Base-by-base conservation (phyloP, 2,113 vertebrate species). In the Thalassarche chlororhynchos region DNA sequence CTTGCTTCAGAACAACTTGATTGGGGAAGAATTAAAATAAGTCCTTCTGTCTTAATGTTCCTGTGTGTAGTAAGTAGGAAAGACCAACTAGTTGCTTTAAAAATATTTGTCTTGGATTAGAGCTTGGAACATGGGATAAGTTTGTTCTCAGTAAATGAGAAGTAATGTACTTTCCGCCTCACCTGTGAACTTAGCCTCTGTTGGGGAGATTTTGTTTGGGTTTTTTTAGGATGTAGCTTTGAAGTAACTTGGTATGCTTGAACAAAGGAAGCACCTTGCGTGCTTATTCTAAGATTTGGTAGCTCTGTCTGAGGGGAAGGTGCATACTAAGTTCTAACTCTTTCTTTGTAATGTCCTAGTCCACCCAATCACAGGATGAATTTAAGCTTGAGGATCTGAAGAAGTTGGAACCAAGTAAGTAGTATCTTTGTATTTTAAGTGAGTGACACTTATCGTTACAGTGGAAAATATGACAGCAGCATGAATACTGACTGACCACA, bases 341-440 rank as follows among this genome's bases (percentile, higher is more conserved):
- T 96, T 84, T 70, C 32, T 97, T 95, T 97, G 65, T 88, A 12
- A 78, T 74, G 18, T 90, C 83, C 96, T 94, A 99, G 99, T 99
- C 99, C 96, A 98, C 99, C 55, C 99, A 99, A 91, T 98, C 99
- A 17, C 98, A 99, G 94, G 99, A 99, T 79, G 99, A 99, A 69
- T 99, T 99, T 98, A 99, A 99, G 95, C 98, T 99, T 89, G 99
- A 99, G 98, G 99, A 99, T 92, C 97, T 99, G 97, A 99, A 99
- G 98, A 99, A 99, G 98, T 97, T 99, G 98, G 99, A 99, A 98
- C 99, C 98, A 97, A 99, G 99, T 99, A 98, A 98, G 98, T 98
- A 96, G 95, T 96, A 57, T 76, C 62, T 64, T 90, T 44, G 47
- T 87, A 34, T 86, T 89, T 87, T 82, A 54, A 80, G 14, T 69